These are phyloP conservation scores for Leucoraja ocellata DNA, from an alignment of 2,797 vertebrate species.

Conservation along the genomic window DNA sequence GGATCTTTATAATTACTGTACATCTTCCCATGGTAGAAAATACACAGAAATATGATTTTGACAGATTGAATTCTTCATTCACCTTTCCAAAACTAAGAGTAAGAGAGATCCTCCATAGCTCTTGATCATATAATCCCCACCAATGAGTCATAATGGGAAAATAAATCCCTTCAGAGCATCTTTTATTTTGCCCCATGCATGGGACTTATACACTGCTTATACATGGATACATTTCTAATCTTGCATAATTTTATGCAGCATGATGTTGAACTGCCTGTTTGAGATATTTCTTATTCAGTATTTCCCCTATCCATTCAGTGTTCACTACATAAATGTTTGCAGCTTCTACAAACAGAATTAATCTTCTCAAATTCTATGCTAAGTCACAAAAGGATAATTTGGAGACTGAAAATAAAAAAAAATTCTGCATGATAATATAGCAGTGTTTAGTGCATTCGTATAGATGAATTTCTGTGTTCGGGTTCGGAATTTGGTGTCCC, in stretches of 20 bases:
- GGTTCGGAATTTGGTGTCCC: too few species aligned
- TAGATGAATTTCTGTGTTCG: too few species aligned
- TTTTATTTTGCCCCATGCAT: not conserved
- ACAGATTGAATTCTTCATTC: not conserved
- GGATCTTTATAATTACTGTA: not conserved
- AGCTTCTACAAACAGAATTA: not conserved
- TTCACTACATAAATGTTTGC: not conserved
- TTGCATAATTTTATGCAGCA: not conserved
- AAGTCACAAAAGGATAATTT: conserved; percentile 9
- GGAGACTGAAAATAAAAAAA: not conserved
- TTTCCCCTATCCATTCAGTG: not conserved
- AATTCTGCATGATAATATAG: not conserved
- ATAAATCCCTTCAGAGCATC: not conserved
- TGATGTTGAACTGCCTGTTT: not conserved
- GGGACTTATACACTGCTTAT: not conserved
- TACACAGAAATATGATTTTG: not conserved
- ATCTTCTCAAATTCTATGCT: not conserved
- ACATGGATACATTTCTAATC: not conserved
- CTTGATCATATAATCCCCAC: not conserved
- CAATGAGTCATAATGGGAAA: not conserved
- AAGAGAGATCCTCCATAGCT: too few species aligned
- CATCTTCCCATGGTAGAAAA: not conserved
- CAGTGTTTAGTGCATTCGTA: too few species aligned
- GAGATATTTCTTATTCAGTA: not conserved
- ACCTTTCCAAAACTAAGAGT: not conserved